Base-by-base conservation (phyloP, 2,888 invertebrate genomes). In the Schizaphis graminum region DNA sequence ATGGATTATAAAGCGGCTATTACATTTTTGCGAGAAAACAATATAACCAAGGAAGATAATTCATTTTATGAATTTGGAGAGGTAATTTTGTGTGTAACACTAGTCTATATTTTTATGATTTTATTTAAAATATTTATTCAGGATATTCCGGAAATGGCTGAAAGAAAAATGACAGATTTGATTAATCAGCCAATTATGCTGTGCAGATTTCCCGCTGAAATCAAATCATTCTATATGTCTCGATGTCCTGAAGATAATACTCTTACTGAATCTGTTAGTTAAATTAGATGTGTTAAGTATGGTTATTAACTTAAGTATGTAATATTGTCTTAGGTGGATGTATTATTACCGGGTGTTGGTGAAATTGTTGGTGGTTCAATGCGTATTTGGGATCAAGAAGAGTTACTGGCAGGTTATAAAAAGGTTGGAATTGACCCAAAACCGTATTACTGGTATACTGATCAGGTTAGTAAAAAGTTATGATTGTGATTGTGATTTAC, bases 321-420 rank as follows among this genome's bases (percentile, higher is more conserved):
- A 44, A 11, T 61, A 28, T 49, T 88, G 24, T 91, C 16, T 92
- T 95, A 96, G 96, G 96, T 99, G 16, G 99, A 99, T 96, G 97
- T 99, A 35, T 96, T 99, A 94, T 97, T 99, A 96, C 99, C 99
- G 0, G 98, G 98, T 95, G 99, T 99, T 13, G 99, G 99, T 0
- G 99, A 99, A 96, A 99, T 99, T 95, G 98, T 99, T 21, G 99
- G 99, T 28, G 99, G 99, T 0, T 99, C 99, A 0, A 99, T 99
- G 99, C 99, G 99, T 98, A 99, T 98, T 95, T 98, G 97, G 97
- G 97, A 99, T 95, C 96, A 97, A 95, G 97, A 98, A 0, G 98
- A 99, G 95, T 96, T 99, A 87, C 95, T 98, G 95, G 97, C 97
- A 95, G 99, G 97, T 0, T 99, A 99, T 96, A 97, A 97, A 95